phyloP scores from a whole-genome alignment of 2,888 invertebrate genomes.

The Zaprionus bogoriensis region DNA sequence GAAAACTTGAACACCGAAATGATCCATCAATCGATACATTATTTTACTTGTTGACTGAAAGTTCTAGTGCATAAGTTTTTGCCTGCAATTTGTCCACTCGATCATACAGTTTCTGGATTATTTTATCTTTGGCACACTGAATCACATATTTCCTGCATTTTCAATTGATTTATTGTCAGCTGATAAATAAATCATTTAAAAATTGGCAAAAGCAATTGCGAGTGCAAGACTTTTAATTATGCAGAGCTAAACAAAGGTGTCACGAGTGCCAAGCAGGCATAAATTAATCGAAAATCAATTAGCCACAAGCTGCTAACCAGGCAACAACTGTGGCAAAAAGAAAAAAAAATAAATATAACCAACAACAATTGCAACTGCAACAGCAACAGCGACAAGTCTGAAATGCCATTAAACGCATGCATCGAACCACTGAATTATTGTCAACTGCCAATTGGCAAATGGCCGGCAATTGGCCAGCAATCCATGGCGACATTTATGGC shows the following conservation, averaged over 20 bases:
- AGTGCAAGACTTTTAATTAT: constrained; percentile 64
- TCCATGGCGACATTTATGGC: constrained; percentile 73
- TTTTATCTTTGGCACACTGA: neutral
- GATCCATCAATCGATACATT: neutral
- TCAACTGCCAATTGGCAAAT: constrained; percentile 72
- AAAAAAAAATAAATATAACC: neutral
- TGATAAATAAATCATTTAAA: constrained; percentile 78
- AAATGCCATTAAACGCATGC: constrained; percentile 55
- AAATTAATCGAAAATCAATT: constrained; percentile 79
- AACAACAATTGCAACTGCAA: constrained; percentile 23
- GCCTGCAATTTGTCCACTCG: too few relatives aligned
- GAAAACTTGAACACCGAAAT: too few relatives aligned
- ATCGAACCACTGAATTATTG: constrained; percentile 70
- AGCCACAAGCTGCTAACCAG: constrained; percentile 33
- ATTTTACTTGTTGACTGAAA: too few relatives aligned
- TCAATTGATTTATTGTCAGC: constrained; percentile 79
- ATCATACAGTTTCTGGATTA: too few relatives aligned
- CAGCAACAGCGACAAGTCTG: constrained; percentile 1
- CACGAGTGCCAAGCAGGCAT: constrained; percentile 58
- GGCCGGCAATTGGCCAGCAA: constrained; percentile 73
- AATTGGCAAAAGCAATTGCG: constrained; percentile 31
- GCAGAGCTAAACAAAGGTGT: constrained; percentile 62
- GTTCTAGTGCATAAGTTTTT: neutral
- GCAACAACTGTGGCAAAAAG: neutral
- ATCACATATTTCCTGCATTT: constrained; percentile 45